Conservation (phyloP, 1,140 invertebrate genomes). For the Drosophila sucinea region DNA sequence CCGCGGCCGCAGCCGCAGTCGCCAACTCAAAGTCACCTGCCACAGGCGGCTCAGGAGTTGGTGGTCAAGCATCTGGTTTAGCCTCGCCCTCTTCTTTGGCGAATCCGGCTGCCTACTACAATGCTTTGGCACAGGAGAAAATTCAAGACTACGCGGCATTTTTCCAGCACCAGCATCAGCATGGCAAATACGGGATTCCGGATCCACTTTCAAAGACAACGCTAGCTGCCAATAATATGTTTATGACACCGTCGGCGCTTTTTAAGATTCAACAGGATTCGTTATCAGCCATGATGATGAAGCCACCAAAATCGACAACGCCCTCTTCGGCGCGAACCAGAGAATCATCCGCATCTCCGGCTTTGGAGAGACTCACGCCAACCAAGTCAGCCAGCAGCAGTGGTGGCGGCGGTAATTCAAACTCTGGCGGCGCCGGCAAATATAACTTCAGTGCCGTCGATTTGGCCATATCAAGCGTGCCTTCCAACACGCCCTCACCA, state of each 20-base stretch:
- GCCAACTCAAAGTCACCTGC: constrained; percentile 28
- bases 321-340: constrained; percentile 65
- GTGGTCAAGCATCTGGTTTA: constrained; percentile 35
- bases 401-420: constrained; percentile 67
- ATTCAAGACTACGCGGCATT: constrained; percentile 80
- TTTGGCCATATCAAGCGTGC: constrained; percentile 83
- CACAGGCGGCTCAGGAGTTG: constrained; percentile 20
- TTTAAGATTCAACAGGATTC: constrained; percentile 84
- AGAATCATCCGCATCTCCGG: constrained; percentile 81
- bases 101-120: constrained; percentile 74
- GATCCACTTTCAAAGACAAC: constrained; percentile 88
- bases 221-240: constrained; percentile 88
- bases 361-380: constrained; percentile 79
- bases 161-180: constrained; percentile 78
- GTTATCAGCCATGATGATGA: constrained; percentile 84
- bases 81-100: constrained; percentile 58
- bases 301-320: constrained; percentile 80
- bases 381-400: constrained; percentile 66
- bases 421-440: constrained; percentile 67
- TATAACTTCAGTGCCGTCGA: constrained; percentile 84
- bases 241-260: constrained; percentile 85
- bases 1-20: constrained; percentile 41
- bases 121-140: constrained; percentile 78
- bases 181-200: constrained; percentile 84
- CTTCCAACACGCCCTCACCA: constrained; percentile 78